Evolutionary conservation across 2,797 vertebrate genomes (phyloP).

Genomic region (Parauchenoglanis punctatus): DNA sequence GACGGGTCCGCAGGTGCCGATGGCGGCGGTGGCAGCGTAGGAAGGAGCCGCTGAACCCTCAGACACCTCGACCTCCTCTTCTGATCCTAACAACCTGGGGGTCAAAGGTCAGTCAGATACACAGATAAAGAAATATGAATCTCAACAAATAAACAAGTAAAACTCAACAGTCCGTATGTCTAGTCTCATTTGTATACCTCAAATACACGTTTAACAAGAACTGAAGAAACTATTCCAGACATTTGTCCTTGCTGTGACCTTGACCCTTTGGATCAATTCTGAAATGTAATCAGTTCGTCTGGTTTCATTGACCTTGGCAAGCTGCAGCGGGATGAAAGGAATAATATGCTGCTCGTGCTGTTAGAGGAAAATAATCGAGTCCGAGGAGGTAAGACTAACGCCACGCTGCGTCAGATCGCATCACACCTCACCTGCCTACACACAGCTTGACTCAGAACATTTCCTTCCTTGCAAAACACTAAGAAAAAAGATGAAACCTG

Average conservation of each 20-base stretch:
- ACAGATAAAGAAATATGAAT: not conserved
- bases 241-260: not conserved
- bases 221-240: not conserved
- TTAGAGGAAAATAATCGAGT: not conserved
- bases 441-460: not conserved
- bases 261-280: not conserved
- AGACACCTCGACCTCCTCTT: conserved; percentile 78
- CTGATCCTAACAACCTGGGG: conserved; percentile 72
- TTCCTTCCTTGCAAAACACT: not conserved
- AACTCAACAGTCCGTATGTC: not conserved
- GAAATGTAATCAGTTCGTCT: not conserved
- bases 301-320: not conserved
- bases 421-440: not conserved
- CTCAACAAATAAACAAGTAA: not conserved
- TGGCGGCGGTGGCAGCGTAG: conserved; percentile 89
- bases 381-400: not conserved
- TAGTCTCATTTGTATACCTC: not conserved
- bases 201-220: not conserved
- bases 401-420: not conserved
- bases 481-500: not conserved
- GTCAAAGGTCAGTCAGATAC: not conserved
- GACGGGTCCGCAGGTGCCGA: conserved; percentile 75
- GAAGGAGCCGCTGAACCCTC: conserved; percentile 73
- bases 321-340: not conserved
- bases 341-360: not conserved